A percentile compares a stretch with the other conserved stretches of the same genome.
phyloP scores from a whole-genome alignment of 2,113 vertebrate genomes.

The Thermophis baileyi region DNA sequence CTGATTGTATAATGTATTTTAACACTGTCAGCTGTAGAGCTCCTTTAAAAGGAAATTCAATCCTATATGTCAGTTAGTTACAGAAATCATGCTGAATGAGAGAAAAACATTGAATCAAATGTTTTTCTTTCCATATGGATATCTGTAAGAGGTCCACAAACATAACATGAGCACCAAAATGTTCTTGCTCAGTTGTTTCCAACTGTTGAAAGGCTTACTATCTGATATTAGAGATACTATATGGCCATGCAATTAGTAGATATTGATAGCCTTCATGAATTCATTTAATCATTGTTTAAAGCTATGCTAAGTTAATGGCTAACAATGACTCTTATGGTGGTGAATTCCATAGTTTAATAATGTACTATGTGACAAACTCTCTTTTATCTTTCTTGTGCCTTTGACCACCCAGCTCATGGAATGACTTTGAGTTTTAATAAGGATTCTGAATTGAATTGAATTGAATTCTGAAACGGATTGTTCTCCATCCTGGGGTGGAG shows the following conservation, averaged over 20 bases:
- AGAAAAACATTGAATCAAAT: not conserved
- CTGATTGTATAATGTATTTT: slow-evolving; percentile 10
- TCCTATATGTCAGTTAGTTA: not conserved
- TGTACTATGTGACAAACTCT: not conserved
- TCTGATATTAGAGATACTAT: not conserved
- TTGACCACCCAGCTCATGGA: not conserved
- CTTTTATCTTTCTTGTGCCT: not conserved
- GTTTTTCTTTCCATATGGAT: not conserved
- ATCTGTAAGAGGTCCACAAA: not conserved
- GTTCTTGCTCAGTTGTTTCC: not conserved
- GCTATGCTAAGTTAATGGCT: not conserved
- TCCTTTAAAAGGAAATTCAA: slow-evolving; percentile 25
- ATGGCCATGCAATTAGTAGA: not conserved
- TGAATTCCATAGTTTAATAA: not conserved
- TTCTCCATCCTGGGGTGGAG: too few species aligned
- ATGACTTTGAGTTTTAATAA: not conserved
- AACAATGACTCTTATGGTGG: not conserved
- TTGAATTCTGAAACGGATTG: too few species aligned
- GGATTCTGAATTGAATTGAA: not conserved
- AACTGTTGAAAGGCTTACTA: not conserved
- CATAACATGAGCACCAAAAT: not conserved
- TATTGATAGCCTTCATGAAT: not conserved
- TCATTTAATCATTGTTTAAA: not conserved
- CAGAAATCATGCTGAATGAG: not conserved
- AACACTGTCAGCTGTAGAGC: not conserved